phyloP scores from a whole-genome alignment of 2,113 vertebrate genomes.

The Plecotus auritus region DNA sequence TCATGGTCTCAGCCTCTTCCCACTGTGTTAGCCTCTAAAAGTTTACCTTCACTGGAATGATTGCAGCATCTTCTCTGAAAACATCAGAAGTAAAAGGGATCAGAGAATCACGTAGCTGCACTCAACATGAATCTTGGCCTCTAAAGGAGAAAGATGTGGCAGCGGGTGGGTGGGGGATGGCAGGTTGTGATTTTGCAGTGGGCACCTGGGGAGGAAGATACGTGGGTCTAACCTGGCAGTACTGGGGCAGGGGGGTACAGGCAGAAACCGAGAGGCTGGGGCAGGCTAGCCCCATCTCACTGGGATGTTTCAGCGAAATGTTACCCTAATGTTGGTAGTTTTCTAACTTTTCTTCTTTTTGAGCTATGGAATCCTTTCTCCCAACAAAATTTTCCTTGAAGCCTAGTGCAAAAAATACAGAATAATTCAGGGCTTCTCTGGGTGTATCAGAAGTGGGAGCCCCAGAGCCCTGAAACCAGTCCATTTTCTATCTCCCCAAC shows the following conservation, averaged over 20 bases:
- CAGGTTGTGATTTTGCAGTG: background rate
- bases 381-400: background rate
- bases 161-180: accelerated
- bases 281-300: background rate
- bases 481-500: background rate
- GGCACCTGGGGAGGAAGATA: background rate
- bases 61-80: background rate
- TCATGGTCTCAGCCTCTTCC: background rate
- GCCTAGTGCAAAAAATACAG: background rate
- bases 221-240: background rate
- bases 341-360: background rate
- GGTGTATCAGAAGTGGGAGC: background rate
- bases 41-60: background rate
- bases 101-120: background rate
- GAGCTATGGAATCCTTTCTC: background rate
- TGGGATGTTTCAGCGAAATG: background rate
- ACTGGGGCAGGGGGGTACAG: background rate
- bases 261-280: background rate
- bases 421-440: background rate
- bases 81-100: background rate
- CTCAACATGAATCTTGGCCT: background rate
- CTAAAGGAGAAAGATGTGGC: background rate
- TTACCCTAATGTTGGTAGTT: background rate
- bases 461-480: background rate
- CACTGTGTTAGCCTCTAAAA: background rate